Evolutionary conservation across 2,797 vertebrate species (phyloP), one percentile per base, ranked within the genome.

Genomic region (Myotis vivesi): DNA sequence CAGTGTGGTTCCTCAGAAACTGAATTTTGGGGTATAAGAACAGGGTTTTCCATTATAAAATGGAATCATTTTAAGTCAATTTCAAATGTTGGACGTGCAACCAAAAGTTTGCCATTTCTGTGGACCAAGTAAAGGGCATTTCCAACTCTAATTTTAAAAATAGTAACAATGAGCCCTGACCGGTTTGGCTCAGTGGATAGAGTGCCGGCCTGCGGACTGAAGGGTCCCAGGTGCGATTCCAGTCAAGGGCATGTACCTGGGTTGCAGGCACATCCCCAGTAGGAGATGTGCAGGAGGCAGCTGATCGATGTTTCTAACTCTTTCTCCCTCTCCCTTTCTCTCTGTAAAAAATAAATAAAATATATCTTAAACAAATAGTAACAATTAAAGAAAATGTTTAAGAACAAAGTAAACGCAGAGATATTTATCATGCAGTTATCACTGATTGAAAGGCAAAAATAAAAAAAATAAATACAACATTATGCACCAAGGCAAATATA

Each of bases 111-210:
- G 33, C 55, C 30, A 25, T 84, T 71, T 85, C 87, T 92, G 23
- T 76, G 36, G 12, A 69, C 15, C 8, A 91, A 87, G 36, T 7
- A 19, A 84, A 84, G 20, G 20, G 71, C 4, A 33, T 57, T 55
- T 69, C 23, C 46, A 76, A 33, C 53, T 77, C 38, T 87, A 53
- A 90, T 92, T 93, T 96, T 55, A 30, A 86, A 86, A 89, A 59
- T 2, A 87, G 20, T 22, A 84, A 22, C 25, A 75, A 4, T 53
- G 59, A 59, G 44, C 44, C 44, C 44, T 44, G n/a, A 44, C 44
- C 44, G 44, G 44, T 44, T 44, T 44, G 44, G 10, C 44, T 44
- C 44, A 44, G 44, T 44, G 44, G 10, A 44, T 44, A 44, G 44
- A 44, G 10, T 10, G 11, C 11, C 2, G 7, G 41, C 41, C 10